Conservation (phyloP, 2,888 invertebrate species). For the Drosophila pegasa region DNA sequence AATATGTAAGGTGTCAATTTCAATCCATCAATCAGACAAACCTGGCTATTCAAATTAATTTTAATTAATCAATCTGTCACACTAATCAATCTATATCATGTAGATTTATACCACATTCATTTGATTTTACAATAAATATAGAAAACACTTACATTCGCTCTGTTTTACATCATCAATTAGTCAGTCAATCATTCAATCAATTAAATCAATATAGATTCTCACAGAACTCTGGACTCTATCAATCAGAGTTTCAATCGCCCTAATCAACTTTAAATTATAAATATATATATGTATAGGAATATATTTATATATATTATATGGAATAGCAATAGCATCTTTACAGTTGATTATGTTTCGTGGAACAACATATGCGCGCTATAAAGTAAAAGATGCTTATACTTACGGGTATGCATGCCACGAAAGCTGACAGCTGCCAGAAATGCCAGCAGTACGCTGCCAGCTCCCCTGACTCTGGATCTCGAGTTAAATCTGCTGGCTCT, state of each 20-base stretch:
- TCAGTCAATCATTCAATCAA: not conserved
- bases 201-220: not conserved
- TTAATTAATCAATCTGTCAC: not conserved
- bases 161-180: no score
- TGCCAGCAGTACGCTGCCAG: constrained; percentile 65
- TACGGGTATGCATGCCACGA: constrained; percentile 69
- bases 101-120: no score
- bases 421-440: constrained; percentile 79
- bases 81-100: no score
- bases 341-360: constrained; percentile 14
- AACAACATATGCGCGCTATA: constrained; percentile 12
- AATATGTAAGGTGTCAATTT: no score
- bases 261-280: not conserved
- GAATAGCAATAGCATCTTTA: not conserved
- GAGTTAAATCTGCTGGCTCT: constrained; percentile 34
- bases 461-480: constrained; percentile 40
- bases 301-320: no score
- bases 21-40: not conserved
- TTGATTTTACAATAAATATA: no score
- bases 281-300: no score
- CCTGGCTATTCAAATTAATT: not conserved
- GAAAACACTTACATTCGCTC: no score
- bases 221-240: no score
- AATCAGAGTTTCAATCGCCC: not conserved
- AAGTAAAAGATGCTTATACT: constrained; percentile 70